Base-by-base conservation (phyloP, 2,797 vertebrate genomes). In the Lacerta viridis region DNA sequence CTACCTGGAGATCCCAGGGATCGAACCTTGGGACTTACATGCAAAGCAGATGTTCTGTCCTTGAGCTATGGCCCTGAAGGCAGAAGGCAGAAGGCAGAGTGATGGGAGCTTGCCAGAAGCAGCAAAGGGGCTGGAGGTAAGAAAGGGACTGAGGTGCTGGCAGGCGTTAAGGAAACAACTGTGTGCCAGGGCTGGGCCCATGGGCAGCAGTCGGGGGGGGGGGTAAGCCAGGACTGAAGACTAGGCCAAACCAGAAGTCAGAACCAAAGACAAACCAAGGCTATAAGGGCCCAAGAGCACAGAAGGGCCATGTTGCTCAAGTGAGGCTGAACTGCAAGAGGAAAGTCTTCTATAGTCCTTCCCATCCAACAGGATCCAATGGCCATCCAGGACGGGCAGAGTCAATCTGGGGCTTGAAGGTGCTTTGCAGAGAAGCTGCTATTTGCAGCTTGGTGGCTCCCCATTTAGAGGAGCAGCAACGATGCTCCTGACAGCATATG, bases 391-490 rank as follows among this genome's bases (percentile, higher is more conserved):
- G 8, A 27, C 23, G 0, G 66, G 27, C 25, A 29, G 66, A 69
- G 27, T 69, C 25, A 29, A 10, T 29, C 66, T 27, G 43, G 43
- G 81, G 29, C 10, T 11, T 66, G 75, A 71, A 29, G 23, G 6
- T 2, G 0, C 0, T 0, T 0, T 11, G 17, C 1, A 23, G 61
- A 55, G 7, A 55, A 23, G 39, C 0, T 29, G 66, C 66, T 25
- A 69, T 27, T 27, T 69, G 27, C 27, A 69, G 8, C 29, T 10
- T 27, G 29, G 27, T 69, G 66, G 66, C 10, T 27, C 59, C 17
- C 13, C 59, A 55, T 13, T 13, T 66, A 23, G 2, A 25, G 64
- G 5, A 66, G 64, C 64, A 27, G 23, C 64, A 66, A 66, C 23
- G 64, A 23, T 25, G 64, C 23, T 68, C 7, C 64, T 66, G 64